Conservation (phyloP, 2,113 vertebrate genomes). For the Herpetotheres cachinnans region DNA sequence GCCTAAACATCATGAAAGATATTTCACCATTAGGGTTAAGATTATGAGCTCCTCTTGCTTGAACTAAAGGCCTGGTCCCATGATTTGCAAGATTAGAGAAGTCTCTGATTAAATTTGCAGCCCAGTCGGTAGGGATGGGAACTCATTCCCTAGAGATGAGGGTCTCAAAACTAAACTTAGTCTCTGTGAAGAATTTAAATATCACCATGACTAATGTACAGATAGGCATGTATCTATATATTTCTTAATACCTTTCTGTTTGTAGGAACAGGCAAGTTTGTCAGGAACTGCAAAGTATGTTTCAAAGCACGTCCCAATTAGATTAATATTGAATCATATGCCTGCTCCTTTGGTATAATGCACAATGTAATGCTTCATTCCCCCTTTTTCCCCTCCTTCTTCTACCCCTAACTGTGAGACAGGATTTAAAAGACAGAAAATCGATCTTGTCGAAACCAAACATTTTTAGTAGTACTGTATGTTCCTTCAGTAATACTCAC, state of each 20-base stretch:
- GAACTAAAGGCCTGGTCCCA: background rate
- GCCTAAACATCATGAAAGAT: background rate
- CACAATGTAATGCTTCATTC: slow-evolving; percentile 2
- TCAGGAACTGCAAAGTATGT: slow-evolving; percentile 9
- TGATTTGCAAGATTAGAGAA: background rate
- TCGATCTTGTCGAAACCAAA: background rate
- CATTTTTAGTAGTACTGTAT: background rate
- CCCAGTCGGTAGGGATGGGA: background rate
- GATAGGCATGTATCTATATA: background rate
- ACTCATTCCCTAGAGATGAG: background rate
- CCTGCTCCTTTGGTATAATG: background rate
- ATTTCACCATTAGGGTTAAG: background rate
- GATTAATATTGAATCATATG: background rate
- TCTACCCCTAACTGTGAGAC: background rate
- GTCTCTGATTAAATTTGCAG: background rate
- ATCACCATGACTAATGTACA: background rate
- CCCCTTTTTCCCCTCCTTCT: background rate
- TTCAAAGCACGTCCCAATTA: slow-evolving; percentile 28
- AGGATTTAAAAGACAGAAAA: background rate
- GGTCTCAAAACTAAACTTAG: background rate
- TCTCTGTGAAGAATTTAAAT: background rate
- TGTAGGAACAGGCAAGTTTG: background rate
- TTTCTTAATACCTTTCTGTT: background rate
- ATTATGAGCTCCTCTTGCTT: background rate
- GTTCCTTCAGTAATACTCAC: background rate